Evolutionary conservation across 2,113 vertebrate genomes (phyloP), one percentile per base, ranked within the genome.

Genomic region (Eurypyga helias): DNA sequence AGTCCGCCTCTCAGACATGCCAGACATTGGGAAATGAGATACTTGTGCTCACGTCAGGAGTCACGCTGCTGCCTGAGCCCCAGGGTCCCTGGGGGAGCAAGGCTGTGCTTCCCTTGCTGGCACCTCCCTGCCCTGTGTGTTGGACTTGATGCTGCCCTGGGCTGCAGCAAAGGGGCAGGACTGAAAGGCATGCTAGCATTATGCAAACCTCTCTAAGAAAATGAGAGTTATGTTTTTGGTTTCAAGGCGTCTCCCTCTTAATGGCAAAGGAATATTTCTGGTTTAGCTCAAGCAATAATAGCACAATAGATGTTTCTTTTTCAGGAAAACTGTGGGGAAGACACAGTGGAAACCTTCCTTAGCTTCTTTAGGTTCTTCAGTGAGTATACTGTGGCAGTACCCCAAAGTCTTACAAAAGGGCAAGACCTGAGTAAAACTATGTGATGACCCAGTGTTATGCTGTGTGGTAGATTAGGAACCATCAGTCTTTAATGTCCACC

Each of bases 121-220:
- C 52, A 26, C 25, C 46, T 62, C 67, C 55, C 52, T 71, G 7
- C 36, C 19, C 17, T 0, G 24, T 0, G 2, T 3, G 7, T 2
- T 6, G 7, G 34, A 1, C 19, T 34, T 16, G 0, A 3, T 2
- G 61, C 43, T 55, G 28, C 26, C 65, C 79, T 25, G 36, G 31
- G 58, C 83, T 29, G 67, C 36, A 78, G 49, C 8, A 9, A 33
- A 65, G 52, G 48, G 48, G 52, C 90, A 91, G 90, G 41, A 9
- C 33, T 19, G 28, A 29, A 31, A 55, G 73, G 54, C 54, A 6
- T 0, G 9, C 60, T 62, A 61, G 46, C 77, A 73, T 73, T n/a
- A 3, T 24, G 62, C 31, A 60, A 51, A n/a, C 57, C 8, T 7
- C 70, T 17, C 85, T 34, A 33, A 73, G 90, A 46, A 79, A 57